Percentiles rank a stretch among this genome's conserved stretches.
These are phyloP conservation scores for Popillia japonica DNA, from an alignment of 1,140 invertebrate genomes.

Conservation along the genomic window DNA sequence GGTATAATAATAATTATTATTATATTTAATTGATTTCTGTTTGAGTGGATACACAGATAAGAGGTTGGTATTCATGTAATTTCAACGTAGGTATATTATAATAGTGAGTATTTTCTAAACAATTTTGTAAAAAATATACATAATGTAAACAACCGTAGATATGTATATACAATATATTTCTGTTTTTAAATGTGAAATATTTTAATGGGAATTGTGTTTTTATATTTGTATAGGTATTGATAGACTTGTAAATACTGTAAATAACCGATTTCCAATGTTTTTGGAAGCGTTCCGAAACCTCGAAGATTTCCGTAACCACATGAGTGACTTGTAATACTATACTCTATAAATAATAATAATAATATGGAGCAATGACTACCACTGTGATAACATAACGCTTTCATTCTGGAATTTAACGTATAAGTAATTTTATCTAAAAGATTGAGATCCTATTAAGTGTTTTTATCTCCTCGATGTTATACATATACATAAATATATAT, in stretches of 20 bases:
- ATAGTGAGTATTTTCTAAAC: neutral
- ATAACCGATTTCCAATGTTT: constrained; percentile 1
- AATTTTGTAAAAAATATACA: neutral
- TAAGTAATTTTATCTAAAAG: constrained; percentile 55
- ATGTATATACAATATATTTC: neutral
- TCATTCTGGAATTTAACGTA: constrained; percentile 60
- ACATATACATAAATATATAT: constrained; percentile 15
- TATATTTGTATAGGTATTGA: neutral
- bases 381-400: constrained; percentile 62
- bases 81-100: neutral
- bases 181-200: neutral
- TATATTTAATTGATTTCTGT: too few relatives aligned
- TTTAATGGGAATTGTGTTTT: neutral
- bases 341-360: constrained; percentile 47
- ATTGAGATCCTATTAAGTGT: constrained; percentile 45
- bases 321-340: constrained; percentile 31
- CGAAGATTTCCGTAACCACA: constrained; percentile 26
- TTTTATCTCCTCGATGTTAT: constrained; percentile 38
- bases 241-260: neutral
- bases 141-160: neutral
- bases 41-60: too few relatives aligned
- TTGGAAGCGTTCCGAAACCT: neutral
- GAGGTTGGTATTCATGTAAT: too few relatives aligned
- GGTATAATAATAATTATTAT: too few relatives aligned
- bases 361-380: constrained; percentile 62